Base-by-base conservation (phyloP, 2,113 vertebrate species). In the Choloepus hoffmanni region DNA sequence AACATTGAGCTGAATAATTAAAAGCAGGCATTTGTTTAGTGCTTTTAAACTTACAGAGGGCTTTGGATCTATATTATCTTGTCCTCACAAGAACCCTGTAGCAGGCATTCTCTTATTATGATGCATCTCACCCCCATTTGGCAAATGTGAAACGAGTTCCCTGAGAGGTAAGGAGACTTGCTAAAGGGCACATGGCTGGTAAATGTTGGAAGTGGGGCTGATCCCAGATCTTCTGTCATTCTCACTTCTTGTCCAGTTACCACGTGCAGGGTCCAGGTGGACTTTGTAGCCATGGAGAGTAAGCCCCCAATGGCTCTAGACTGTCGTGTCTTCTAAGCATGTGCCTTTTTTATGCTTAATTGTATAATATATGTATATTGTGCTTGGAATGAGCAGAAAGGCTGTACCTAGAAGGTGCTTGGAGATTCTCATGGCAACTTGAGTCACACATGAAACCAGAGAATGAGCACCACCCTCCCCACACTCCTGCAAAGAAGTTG, bases 11-110 rank as follows among this genome's bases (percentile, higher is more conserved):
- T 95, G 55, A 96, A 93, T 95, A 92, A 97, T 96, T 95, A 95
- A 97, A 95, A 50, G 90, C 96, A 97, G 96, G 95, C 85, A 94
- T 97, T 96, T 93, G 95, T 84, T 97, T 93, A 95, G 90, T 73
- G 48, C 92, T 96, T 90, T 95, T 82, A 87, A 88, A 89, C 65
- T 95, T 91, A 68, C 92, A 93, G 87, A 87, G 65, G 94, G 79
- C 72, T 87, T 92, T 65, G 79, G n/a, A 21, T 92, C 88, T 82
- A 68, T 92, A 92, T 82, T 88, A 81, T 67, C 95, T 94, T 90
- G 76, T 93, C 92, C 92, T 85, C 76, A 30, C 28, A 36, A 79
- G 33, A 93, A 76, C 33, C 0, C 18, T 4, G 12, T 48, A 86
- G 45, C 43, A 65, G 68, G 76, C 50, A 12, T 58, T 70, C 74